Percentiles rank a stretch among this genome's conserved stretches.
These are phyloP conservation scores for Enteromius viviparus DNA, from an alignment of 2,797 vertebrate genomes.

Conservation along the genomic window DNA sequence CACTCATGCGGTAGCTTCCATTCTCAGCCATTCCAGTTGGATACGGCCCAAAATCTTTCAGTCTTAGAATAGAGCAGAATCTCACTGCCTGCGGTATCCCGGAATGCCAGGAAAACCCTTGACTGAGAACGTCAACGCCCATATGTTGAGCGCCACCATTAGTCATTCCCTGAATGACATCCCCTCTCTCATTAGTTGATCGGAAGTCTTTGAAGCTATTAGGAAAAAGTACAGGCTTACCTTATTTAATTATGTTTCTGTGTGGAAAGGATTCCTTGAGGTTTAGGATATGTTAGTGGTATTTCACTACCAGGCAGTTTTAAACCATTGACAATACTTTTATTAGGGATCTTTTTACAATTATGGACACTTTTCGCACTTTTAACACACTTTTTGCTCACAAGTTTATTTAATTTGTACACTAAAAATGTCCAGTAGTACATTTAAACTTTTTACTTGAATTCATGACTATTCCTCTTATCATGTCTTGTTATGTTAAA, in stretches of 20 bases:
- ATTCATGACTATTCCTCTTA: background rate
- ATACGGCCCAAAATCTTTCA: slow-evolving; percentile 29
- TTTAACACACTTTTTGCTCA: background rate
- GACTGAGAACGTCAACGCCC: slow-evolving; percentile 29
- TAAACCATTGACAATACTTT: background rate
- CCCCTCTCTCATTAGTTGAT: background rate
- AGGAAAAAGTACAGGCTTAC: background rate
- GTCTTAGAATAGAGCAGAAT: slow-evolving; percentile 34
- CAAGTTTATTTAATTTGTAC: no score
- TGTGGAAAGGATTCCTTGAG: background rate
- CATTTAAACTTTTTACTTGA: background rate
- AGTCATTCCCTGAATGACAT: slow-evolving; percentile 23
- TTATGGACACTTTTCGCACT: background rate
- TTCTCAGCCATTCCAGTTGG: slow-evolving; percentile 36
- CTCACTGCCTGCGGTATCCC: slow-evolving; percentile 21
- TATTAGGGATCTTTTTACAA: background rate
- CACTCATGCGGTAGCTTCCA: slow-evolving; percentile 40
- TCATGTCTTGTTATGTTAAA: background rate
- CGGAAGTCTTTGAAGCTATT: slow-evolving; percentile 4
- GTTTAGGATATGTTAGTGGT: background rate
- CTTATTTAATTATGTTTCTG: background rate
- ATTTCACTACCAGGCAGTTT: background rate
- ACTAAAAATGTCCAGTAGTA: no score
- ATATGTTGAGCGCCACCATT: slow-evolving; percentile 6
- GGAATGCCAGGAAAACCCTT: slow-evolving; percentile 47